phyloP scores from a whole-genome alignment of 2,888 invertebrate genomes.

The Onthophagus sagittarius region DNA sequence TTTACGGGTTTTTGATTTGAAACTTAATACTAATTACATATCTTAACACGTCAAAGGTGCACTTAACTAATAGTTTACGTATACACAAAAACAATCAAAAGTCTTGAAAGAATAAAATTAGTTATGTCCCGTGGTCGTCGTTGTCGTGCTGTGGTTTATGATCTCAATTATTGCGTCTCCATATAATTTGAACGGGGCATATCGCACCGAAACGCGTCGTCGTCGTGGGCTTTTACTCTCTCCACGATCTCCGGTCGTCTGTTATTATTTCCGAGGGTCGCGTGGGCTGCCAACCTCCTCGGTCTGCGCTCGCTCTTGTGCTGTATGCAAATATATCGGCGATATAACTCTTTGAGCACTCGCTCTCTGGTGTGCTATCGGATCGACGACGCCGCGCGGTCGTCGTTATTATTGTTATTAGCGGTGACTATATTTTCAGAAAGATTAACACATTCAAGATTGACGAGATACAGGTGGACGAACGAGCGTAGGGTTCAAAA shows the following conservation, averaged over 20 bases:
- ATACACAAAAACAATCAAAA: neutral
- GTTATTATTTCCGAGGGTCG: slow-evolving; percentile 1
- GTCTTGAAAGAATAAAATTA: neutral
- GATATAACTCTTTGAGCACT: neutral
- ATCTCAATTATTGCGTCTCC: neutral
- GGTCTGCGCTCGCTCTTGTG: neutral
- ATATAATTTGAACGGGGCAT: neutral
- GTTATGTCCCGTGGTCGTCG: too few relatives aligned
- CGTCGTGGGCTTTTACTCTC: neutral
- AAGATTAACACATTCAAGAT: neutral
- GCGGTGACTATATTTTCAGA: neutral
- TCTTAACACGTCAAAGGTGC: neutral
- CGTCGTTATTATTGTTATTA: neutral
- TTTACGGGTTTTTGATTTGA: neutral
- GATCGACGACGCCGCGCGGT: neutral
- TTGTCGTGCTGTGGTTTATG: neutral
- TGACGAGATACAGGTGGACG: neutral
- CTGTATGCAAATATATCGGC: slow-evolving; percentile 4
- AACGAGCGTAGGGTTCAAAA: too few relatives aligned
- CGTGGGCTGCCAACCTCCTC: neutral
- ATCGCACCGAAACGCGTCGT: neutral
- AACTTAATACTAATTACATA: neutral
- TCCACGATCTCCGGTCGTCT: neutral
- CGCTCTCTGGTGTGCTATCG: neutral
- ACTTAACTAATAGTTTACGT: neutral